These are phyloP conservation scores for Arctopsyche grandis DNA, from an alignment of 1,140 invertebrate genomes.

Conservation along the genomic window DNA sequence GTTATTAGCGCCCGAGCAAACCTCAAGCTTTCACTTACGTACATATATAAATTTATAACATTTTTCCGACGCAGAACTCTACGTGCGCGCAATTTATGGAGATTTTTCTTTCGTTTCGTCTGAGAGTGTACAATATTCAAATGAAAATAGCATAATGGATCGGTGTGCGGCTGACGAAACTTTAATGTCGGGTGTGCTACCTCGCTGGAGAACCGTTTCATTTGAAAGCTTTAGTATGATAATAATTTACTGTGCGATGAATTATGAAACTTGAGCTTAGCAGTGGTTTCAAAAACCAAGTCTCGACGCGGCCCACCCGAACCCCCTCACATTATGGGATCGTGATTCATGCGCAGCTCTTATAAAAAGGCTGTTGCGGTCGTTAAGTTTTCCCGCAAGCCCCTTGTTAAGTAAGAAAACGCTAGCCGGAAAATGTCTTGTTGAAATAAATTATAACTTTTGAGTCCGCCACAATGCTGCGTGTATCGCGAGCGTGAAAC, in stretches of 20 bases:
- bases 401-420: conserved; percentile 40
- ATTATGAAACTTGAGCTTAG: conserved; percentile 46
- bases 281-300: conserved; percentile 42
- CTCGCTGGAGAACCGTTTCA: conserved; percentile 21
- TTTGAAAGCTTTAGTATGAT: conserved; percentile 44
- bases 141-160: conserved; percentile 12
- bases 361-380: conserved; percentile 50
- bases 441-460: conserved; percentile 37
- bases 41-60: not conserved
- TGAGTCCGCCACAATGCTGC: not conserved
- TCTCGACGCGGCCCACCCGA: not conserved
- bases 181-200: not conserved
- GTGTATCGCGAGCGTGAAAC: not conserved
- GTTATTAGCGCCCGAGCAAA: not conserved
- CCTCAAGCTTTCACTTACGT: not conserved
- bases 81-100: not conserved
- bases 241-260: conserved; percentile 48
- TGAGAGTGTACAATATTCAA: not conserved
- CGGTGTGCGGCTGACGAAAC: conserved; percentile 5
- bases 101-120: not conserved
- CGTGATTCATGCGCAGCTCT: conserved; percentile 47
- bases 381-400: conserved; percentile 46
- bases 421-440: conserved; percentile 36
- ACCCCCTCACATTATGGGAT: conserved; percentile 42
- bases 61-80: no score